A percentile compares a stretch with the other conserved stretches of the same genome.
Conservation (phyloP, 1,140 invertebrate species). For the Diachasma alloeum region DNA sequence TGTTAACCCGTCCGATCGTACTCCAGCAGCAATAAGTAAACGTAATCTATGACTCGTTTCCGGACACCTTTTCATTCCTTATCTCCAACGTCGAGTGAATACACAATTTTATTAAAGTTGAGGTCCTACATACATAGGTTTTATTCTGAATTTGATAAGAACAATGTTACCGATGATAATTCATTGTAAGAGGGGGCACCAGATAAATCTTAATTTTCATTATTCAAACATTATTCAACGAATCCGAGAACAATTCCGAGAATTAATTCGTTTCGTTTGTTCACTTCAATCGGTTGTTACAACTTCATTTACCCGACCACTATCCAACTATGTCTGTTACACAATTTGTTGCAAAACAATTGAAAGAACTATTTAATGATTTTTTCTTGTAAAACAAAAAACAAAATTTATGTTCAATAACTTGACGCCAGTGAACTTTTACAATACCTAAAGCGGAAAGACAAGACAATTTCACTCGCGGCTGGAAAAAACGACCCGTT, state of each 20-base stretch:
- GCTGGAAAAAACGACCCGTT: no score
- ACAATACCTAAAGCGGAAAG: no score
- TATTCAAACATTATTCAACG: background rate
- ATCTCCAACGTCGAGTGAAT: slow-evolving; percentile 34
- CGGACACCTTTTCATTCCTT: slow-evolving; percentile 36
- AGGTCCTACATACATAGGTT: background rate
- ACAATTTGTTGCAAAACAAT: no score
- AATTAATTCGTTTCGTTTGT: no score
- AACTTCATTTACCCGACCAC: no score
- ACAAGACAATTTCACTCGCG: no score
- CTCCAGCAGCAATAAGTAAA: background rate
- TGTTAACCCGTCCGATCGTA: background rate
- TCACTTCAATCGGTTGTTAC: no score
- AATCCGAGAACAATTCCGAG: no score
- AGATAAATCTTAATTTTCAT: background rate
- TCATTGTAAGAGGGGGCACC: background rate
- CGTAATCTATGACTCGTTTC: slow-evolving; percentile 33
- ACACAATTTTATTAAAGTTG: slow-evolving; percentile 33
- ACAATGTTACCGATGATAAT: background rate
- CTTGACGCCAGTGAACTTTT: no score
- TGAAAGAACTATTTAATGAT: no score
- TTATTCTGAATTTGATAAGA: background rate
- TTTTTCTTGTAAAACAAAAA: no score
- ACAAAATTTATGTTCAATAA: no score
- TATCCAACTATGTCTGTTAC: background rate